Evolutionary conservation across 1,140 invertebrate genomes (phyloP).

Genomic region (Lucilia sericata): DNA sequence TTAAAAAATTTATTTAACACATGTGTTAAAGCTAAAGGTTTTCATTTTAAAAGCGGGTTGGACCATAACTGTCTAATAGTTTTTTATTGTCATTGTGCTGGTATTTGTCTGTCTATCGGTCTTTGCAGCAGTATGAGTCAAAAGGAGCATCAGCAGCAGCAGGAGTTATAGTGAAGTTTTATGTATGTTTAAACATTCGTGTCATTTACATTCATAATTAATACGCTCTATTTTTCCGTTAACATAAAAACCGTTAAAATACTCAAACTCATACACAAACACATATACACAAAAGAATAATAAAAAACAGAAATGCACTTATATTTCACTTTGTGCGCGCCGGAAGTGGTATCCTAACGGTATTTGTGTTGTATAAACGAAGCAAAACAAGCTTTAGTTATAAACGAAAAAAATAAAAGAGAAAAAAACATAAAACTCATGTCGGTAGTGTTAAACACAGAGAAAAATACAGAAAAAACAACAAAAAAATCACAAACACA

Average conservation of each 20-base stretch:
- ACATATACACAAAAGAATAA: background rate
- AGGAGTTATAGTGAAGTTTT: background rate
- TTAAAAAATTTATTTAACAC: background rate
- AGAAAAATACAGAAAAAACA: background rate
- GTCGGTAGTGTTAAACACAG: slow-evolving; percentile 36
- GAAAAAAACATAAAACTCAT: background rate
- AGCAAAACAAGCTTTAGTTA: slow-evolving; percentile 27
- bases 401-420: slow-evolving; percentile 11
- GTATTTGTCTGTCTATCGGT: background rate
- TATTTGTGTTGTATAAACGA: slow-evolving; percentile 33
- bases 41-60: background rate
- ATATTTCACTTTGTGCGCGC: slow-evolving; percentile 33
- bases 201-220: slow-evolving; percentile 47
- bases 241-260: slow-evolving; percentile 38
- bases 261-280: slow-evolving; percentile 18
- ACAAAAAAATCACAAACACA: background rate
- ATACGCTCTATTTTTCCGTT: slow-evolving; percentile 41
- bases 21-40: background rate
- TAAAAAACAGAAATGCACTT: slow-evolving; percentile 11
- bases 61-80: no score
- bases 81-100: background rate
- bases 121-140: background rate
- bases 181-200: slow-evolving; percentile 34
- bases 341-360: slow-evolving; percentile 42
- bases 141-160: background rate